Percentiles rank a stretch among this genome's conserved stretches.
Evolutionary conservation across 2,797 vertebrate genomes (phyloP).

Genomic region (Percopsis omiscomaycus): DNA sequence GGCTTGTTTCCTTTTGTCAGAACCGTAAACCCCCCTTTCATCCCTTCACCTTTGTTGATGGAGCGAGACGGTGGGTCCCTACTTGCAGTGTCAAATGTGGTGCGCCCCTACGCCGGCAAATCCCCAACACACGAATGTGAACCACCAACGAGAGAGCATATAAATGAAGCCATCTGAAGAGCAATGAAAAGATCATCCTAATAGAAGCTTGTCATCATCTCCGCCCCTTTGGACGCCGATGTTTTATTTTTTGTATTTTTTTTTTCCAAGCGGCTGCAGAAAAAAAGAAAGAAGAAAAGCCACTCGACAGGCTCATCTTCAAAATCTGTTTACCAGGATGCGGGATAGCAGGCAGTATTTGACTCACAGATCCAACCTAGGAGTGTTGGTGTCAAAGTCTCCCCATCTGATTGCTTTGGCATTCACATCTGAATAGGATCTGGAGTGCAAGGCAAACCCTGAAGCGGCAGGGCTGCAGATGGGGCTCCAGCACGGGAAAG

Average conservation of each 20-base stretch:
- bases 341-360: slow-evolving; percentile 48
- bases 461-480: slow-evolving; percentile 51
- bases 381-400: slow-evolving; percentile 61
- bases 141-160: slow-evolving; percentile 30
- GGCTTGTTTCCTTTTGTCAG: slow-evolving; percentile 11
- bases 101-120: slow-evolving; percentile 36
- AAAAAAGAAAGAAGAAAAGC: slow-evolving; percentile 30
- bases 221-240: slow-evolving; percentile 13
- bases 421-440: slow-evolving; percentile 58
- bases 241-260: slow-evolving; percentile 26
- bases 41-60: slow-evolving; percentile 21
- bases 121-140: slow-evolving; percentile 11
- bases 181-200: slow-evolving; percentile 53
- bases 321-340: slow-evolving; percentile 68
- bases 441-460: slow-evolving; percentile 60
- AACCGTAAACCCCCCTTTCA: slow-evolving; percentile 20
- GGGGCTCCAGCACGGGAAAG: slow-evolving; percentile 37
- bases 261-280: slow-evolving; percentile 30
- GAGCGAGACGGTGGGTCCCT: slow-evolving; percentile 42
- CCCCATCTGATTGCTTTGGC: slow-evolving; percentile 71
- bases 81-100: slow-evolving; percentile 51
- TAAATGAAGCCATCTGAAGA: slow-evolving; percentile 56
- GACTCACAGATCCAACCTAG: slow-evolving; percentile 70
- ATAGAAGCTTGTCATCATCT: slow-evolving; percentile 53
- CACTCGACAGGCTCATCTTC: slow-evolving; percentile 64